Evolutionary conservation across 2,797 vertebrate species (phyloP), one percentile per base, ranked within the genome.

Genomic region (Schizopygopsis malacanthus): DNA sequence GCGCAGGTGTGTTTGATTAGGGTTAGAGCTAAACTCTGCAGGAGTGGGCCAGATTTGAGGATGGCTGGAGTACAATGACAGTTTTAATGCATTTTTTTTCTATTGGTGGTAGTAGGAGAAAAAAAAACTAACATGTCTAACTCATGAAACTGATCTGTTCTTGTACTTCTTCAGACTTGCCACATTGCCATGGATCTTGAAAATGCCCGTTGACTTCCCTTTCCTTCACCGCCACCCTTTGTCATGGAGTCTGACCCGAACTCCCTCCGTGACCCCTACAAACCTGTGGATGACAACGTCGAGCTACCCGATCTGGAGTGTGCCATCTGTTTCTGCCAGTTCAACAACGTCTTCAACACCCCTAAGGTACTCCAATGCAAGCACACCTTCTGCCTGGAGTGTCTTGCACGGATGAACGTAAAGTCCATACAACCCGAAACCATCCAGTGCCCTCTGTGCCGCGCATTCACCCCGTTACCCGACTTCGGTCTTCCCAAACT

Each of bases 301-400:
- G 77, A 72, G 37, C 6, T 33, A 28, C 95, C 93, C 0, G 95
- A 96, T 83, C 89, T 96, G 91, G 96, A 97, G 89, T 97, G 96
- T 33, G 85, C 95, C 72, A 91, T 96, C 89, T 97, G 96, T 89
- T 96, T 96, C 91, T 94, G 94, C 81, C 92, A 94, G 86, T 97
- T 96, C 90, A 95, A 96, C 92, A 96, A 96, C 11, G 79, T 96
- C 87, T 96, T 96, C 94, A 95, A 94, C 86, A 94, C 95, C 25
- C 96, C 96, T 56, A 96, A 97, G 90, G 90, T 95, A 91, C 95
- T 97, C 2, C 90, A 93, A 79, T 97, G 96, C 81, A 87, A 86
- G 0, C 96, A 96, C 90, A 95, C 96, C 1, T 96, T 96, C 94
- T 97, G 96, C 86, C 92, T 97, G 89, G 96, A 97, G 92, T 96